phyloP scores from a whole-genome alignment of 2,888 invertebrate genomes.

The Epistrophe grossulariae region DNA sequence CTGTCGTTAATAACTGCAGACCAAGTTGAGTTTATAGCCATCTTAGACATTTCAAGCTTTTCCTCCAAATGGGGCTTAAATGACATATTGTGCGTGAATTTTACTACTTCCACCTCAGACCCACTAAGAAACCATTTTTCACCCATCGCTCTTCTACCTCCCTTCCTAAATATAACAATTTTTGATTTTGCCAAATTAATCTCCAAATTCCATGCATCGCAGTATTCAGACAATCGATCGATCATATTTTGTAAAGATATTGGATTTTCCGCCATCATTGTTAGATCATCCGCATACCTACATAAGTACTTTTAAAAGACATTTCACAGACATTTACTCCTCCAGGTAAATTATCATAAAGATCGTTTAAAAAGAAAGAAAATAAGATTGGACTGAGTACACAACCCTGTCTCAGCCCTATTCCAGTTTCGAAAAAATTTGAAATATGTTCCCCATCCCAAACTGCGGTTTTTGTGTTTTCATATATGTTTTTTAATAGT shows the following conservation, averaged over 20 bases:
- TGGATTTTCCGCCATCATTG: neutral
- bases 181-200: no score
- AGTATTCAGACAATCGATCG: neutral
- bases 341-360: neutral
- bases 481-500: neutral
- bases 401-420: neutral
- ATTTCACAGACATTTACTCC: neutral
- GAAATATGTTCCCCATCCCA: neutral
- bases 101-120: no score
- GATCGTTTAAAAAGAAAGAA: neutral
- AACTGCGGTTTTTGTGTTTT: neutral
- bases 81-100: no score
- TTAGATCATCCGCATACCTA: neutral
- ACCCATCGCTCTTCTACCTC: no score
- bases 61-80: no score
- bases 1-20: no score
- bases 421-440: neutral
- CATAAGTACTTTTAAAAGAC: neutral
- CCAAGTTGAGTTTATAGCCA: no score
- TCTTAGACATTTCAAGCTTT: no score
- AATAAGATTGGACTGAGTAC: neutral
- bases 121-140: no score
- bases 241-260: no score
- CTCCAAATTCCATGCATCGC: no score
- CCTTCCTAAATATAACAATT: no score